Base-by-base conservation (phyloP, 2,113 vertebrate genomes). In the Leiothrix lutea region DNA sequence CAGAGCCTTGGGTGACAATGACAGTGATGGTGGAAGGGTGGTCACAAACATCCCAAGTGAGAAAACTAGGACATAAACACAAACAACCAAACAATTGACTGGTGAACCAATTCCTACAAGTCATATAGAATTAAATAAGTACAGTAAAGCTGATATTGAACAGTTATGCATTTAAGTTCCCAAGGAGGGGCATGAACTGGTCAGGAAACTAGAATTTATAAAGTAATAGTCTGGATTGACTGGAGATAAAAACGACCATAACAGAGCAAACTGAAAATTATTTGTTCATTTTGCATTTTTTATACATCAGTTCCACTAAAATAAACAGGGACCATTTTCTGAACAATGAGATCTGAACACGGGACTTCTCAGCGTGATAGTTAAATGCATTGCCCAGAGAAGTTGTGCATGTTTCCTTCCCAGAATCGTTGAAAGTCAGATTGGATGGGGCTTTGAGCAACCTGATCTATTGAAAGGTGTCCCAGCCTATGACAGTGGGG, bases 151-250 rank as follows among this genome's bases (percentile, higher is more conserved):
- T 60, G 61, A 54, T 50, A 40, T 24, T 64, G 24, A 86, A 56
- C 4, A 64, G 40, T 35, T 75, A 50, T 1, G 4, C 15, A 19
- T 10, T 33, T 58, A 25, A 58, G 29, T 53, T 72, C 36, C 26
- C 26, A 38, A 44, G 14, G 24, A 4, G 1, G 6, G 2, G 4
- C 24, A 47, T 38, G 4, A 56, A 24, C 8, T 0, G 1, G 1
- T 13, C 10, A 73, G 10, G 2, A 81, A 70, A 70, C 21, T 3
- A 84, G 26, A 78, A 69, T 28, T 62, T 12, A 26, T 14, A 22
- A 81, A 81, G 9, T n/a, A 62, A 33, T 38, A 69, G 4, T 38
- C 9, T 16, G 0, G 22, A 36, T 17, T 5, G 1, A 38, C 5
- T 16, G 8, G 6, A 42, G 15, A 28, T 56, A 28, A 89, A 64